Percentiles rank a stretch among this genome's conserved stretches.
Evolutionary conservation across 2,113 vertebrate genomes (phyloP).

Genomic region (Numida meleagris): DNA sequence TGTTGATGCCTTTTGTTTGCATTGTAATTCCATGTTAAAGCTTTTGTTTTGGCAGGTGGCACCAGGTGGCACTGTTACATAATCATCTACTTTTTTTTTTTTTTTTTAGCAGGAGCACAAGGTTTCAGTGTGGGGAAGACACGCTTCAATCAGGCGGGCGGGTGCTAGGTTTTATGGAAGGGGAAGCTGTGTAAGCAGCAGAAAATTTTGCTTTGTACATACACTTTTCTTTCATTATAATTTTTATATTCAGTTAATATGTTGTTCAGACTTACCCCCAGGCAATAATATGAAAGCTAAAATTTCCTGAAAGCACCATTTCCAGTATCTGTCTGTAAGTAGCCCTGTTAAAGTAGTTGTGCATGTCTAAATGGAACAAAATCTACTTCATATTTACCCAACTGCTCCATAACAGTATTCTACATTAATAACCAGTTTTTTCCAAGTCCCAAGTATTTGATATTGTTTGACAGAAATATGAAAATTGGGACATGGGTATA

Average conservation of each 20-base stretch:
- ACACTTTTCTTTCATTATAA: not conserved
- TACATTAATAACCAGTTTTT: not conserved
- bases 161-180: not conserved
- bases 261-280: not conserved
- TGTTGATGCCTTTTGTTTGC: not conserved
- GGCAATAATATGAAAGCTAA: not conserved
- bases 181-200: not conserved
- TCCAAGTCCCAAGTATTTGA: not conserved
- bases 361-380: not conserved
- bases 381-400: not conserved
- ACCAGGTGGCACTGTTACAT: slow-evolving; percentile 72
- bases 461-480: not conserved
- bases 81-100: not conserved
- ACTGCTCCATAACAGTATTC: not conserved
- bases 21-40: not conserved
- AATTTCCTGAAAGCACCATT: not conserved
- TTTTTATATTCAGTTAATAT: not conserved
- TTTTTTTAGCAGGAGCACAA: not conserved
- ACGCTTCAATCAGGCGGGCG: fast-evolving
- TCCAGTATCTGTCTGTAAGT: not conserved
- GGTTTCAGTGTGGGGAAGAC: not conserved
- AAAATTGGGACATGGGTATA: not conserved
- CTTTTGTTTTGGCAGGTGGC: slow-evolving; percentile 52
- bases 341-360: not conserved
- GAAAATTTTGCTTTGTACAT: not conserved